Percentiles rank a stretch among this genome's conserved stretches.
Evolutionary conservation across 2,113 vertebrate genomes (phyloP).

Genomic region (Bubo bubo): DNA sequence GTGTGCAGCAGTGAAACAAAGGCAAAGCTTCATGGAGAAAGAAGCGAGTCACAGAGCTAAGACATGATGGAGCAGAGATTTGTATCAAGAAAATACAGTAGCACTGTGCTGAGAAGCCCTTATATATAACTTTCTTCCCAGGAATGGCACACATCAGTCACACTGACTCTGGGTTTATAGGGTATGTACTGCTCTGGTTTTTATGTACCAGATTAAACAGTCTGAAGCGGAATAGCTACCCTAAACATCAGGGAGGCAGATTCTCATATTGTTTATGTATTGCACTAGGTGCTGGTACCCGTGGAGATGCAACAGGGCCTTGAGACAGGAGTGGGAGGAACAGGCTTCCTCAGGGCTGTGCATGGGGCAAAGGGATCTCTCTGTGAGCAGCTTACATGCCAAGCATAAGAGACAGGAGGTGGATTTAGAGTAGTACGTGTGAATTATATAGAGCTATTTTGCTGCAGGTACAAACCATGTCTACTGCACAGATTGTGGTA

Average conservation of each 20-base stretch:
- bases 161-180: fast-evolving
- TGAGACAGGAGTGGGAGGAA: neutral
- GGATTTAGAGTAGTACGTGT: fast-evolving
- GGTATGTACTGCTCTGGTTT: neutral
- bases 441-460: neutral
- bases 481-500: neutral
- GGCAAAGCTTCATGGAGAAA: neutral
- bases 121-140: neutral
- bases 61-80: neutral
- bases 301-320: too few species aligned
- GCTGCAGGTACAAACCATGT: neutral
- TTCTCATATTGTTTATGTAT: neutral
- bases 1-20: neutral
- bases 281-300: neutral
- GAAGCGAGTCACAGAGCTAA: neutral
- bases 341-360: too few species aligned
- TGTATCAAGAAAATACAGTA: neutral
- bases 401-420: neutral
- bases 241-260: neutral
- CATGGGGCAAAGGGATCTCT: neutral
- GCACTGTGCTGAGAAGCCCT: neutral
- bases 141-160: neutral
- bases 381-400: neutral
- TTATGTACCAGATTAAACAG: neutral
- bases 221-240: neutral